These are phyloP conservation scores for Onychorhynchus coronatus DNA, from an alignment of 2,113 vertebrate genomes.

Conservation along the genomic window DNA sequence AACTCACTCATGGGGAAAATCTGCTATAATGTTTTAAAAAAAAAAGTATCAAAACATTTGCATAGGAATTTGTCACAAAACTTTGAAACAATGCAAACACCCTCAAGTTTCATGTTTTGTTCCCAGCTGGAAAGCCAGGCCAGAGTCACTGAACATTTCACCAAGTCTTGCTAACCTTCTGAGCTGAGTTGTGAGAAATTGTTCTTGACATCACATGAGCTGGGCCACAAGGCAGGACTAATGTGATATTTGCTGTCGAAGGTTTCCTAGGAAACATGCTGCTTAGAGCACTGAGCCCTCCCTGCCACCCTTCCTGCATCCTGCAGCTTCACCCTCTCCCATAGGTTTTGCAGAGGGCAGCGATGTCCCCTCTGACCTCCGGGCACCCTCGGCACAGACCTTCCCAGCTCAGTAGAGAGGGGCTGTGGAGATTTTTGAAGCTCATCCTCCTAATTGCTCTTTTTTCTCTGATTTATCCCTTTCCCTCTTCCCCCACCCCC, in stretches of 20 bases:
- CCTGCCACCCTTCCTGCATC: background rate
- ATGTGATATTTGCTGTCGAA: conserved; percentile 57
- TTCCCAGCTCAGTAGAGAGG: background rate
- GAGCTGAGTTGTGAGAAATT: conserved; percentile 66
- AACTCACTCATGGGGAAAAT: background rate
- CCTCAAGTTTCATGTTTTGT: background rate
- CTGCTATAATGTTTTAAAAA: background rate
- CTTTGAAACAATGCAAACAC: background rate
- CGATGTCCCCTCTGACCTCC: background rate
- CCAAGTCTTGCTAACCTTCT: conserved; percentile 55
- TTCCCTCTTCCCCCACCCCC: too few relatives aligned
- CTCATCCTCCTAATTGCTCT: background rate
- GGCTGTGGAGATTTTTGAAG: background rate
- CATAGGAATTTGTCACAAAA: background rate
- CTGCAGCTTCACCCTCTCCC: background rate
- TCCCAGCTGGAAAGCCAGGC: background rate
- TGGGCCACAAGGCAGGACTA: conserved; percentile 60
- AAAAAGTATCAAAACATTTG: background rate
- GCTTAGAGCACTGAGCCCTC: background rate
- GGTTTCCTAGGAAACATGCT: conserved; percentile 61
- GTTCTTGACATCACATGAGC: conserved; percentile 61
- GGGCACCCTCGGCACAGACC: background rate
- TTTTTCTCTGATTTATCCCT: background rate
- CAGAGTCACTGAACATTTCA: conserved; percentile 28
- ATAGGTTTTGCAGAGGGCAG: background rate